Conservation (phyloP, 2,113 vertebrate genomes). For the Macrotis lagotis region DNA sequence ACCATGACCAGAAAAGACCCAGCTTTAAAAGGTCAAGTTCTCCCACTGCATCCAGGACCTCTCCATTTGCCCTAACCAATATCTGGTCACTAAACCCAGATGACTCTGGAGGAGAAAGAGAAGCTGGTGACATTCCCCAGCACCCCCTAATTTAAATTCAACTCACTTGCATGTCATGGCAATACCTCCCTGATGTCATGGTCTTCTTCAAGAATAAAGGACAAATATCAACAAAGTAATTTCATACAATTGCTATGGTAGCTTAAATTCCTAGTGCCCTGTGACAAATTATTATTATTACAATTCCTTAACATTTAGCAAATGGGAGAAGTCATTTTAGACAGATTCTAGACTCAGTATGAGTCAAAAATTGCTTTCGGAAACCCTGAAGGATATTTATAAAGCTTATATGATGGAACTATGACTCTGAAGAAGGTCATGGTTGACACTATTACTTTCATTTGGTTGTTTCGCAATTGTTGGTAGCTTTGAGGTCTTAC, state of each 20-base stretch:
- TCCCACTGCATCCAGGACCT: too few species aligned
- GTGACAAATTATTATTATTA: neutral
- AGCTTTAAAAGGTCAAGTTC: too few species aligned
- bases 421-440: neutral
- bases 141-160: too few species aligned
- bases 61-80: too few species aligned
- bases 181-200: too few species aligned
- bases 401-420: neutral
- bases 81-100: too few species aligned
- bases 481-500: neutral
- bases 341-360: neutral
- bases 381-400: neutral
- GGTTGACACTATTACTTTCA: neutral
- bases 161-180: too few species aligned
- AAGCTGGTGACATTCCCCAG: too few species aligned
- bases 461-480: slow-evolving; percentile 8
- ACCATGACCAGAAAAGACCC: too few species aligned
- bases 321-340: slow-evolving; percentile 27
- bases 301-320: neutral
- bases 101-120: too few species aligned
- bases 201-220: too few species aligned
- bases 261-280: neutral
- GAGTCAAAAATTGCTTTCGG: neutral
- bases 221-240: neutral
- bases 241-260: neutral